Base-by-base conservation (phyloP, 1,140 invertebrate species). In the Drosophila dunni region DNA sequence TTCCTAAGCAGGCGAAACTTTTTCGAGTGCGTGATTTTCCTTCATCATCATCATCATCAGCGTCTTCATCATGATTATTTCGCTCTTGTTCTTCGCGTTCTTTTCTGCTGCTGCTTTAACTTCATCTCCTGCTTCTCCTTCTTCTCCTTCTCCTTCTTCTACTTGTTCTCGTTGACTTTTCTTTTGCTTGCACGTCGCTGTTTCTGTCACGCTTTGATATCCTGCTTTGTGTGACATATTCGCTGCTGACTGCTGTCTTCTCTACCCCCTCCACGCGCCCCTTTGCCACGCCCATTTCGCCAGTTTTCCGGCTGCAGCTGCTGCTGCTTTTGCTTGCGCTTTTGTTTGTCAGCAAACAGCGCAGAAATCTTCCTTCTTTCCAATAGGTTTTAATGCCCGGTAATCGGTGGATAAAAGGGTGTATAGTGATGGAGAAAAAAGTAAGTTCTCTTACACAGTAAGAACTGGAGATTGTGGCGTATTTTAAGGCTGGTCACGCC, bases 201-300 rank as follows among this genome's bases (percentile, higher is more conserved):
- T 69, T 78, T 45, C 74, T 84, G 81, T 86, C 82, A 86, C 70
- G 71, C 82, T 86, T 75, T 71, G 79, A 81, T 85, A 86, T 85
- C 75, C 82, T 85, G 58, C 61, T 62, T 69, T 70, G 60, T 68
- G 70, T 71, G 82, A 86, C 79, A 85, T 79, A 85, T 85, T 82
- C 78, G 74, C 81, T 73, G 75, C 78, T 68, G 62, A 36, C 71
- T 38, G 9, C 50, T 29, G 17, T 36, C 38, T n/a, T 44, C 15
- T 44, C 40, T 13, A 3, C 42, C 36, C 11, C 44, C 3, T 2
- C 7, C 40, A 7, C 40, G 7, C 42, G 5, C 44, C 24, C 13
- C 56, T 20, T 20, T 7, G 7, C 11, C 42, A 24, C 29, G 13
- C 51, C 38, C 34, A 10, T 11, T 58, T 40, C 42, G 3, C 36